Percentiles rank a stretch among this genome's conserved stretches.
These are phyloP conservation scores for Halcyon chelicuti DNA, from an alignment of 2,797 vertebrate species.

Conservation along the genomic window DNA sequence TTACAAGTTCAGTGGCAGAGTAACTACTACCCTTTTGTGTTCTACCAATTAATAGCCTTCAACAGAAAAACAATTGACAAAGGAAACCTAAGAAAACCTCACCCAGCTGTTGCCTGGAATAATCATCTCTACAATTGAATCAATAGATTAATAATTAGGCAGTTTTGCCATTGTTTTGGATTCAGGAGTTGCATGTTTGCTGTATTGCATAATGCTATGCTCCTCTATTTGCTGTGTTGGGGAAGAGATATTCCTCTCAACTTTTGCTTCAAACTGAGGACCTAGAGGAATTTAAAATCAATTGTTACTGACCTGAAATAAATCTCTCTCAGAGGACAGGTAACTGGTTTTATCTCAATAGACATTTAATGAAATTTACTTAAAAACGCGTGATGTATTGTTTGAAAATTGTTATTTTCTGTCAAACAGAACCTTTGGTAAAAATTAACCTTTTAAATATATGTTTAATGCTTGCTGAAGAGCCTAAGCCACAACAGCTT, in stretches of 20 bases:
- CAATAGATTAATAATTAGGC: background rate
- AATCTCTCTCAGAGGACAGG: background rate
- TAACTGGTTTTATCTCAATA: background rate
- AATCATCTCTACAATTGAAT: fast-evolving
- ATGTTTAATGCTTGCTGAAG: background rate
- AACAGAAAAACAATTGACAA: background rate
- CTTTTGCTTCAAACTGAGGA: background rate
- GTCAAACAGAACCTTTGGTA: background rate
- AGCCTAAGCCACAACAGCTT: background rate
- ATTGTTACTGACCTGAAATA: background rate
- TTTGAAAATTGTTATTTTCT: background rate
- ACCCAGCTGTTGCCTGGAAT: background rate
- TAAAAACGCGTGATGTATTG: background rate
- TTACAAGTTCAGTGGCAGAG: background rate
- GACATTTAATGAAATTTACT: background rate
- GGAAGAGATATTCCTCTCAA: background rate
- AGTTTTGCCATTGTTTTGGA: background rate
- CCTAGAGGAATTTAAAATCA: background rate
- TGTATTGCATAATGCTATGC: background rate
- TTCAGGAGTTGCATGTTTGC: background rate
- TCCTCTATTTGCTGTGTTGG: background rate
- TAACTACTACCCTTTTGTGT: background rate
- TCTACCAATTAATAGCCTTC: background rate
- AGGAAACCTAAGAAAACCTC: background rate
- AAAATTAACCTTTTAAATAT: background rate